phyloP scores from a whole-genome alignment of 2,113 vertebrate genomes.

The Lethenteron reissneri region DNA sequence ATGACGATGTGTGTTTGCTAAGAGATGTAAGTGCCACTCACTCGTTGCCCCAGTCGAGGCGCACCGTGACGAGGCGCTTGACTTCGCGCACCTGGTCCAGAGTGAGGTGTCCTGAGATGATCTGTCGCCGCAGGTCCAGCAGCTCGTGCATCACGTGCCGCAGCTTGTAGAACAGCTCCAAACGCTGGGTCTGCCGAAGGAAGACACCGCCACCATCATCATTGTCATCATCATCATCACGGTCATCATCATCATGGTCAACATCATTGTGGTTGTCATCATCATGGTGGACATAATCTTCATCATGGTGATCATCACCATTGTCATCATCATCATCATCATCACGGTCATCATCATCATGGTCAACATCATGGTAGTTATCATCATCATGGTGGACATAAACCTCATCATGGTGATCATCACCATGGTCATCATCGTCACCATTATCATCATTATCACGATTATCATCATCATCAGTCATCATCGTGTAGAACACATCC shows the following conservation, averaged over 20 bases:
- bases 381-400: too few species aligned
- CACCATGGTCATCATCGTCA: too few species aligned
- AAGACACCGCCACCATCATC: neutral
- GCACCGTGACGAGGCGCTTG: conserved; percentile 76
- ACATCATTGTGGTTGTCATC: neutral
- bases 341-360: neutral
- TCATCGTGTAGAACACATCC: neutral
- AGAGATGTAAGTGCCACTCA: conserved; percentile 26
- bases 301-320: neutral
- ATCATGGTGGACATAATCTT: neutral
- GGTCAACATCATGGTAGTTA: too few species aligned
- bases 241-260: neutral
- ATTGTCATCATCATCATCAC: neutral
- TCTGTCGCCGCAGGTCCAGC: conserved; percentile 76
- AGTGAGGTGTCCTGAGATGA: conserved; percentile 73
- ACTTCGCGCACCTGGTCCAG: conserved; percentile 87
- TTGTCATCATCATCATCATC: neutral
- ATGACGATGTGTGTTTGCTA: too few species aligned
- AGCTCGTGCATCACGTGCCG: conserved; percentile 94
- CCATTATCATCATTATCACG: too few species aligned
- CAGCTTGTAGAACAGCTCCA: conserved; percentile 86
- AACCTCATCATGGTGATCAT: too few species aligned
- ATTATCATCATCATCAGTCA: neutral
- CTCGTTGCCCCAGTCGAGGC: conserved; percentile 94
- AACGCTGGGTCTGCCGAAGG: conserved; percentile 56